Evolutionary conservation across 2,888 invertebrate species (phyloP).

Genomic region (Harpalus rubripes): DNA sequence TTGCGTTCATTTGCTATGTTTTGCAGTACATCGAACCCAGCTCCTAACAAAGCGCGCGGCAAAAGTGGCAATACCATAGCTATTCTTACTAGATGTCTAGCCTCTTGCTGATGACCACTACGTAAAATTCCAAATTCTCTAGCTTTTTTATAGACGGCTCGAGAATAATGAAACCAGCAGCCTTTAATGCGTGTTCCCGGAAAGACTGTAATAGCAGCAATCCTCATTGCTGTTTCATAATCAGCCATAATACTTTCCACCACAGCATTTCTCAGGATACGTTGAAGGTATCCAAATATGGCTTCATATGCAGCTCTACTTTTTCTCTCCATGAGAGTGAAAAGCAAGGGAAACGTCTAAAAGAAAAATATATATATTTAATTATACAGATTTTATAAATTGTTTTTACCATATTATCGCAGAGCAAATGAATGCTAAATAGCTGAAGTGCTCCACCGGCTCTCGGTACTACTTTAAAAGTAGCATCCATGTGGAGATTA

Average conservation of each 20-base stretch:
- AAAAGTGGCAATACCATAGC: slow-evolving; percentile 34
- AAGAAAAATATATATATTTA: not conserved
- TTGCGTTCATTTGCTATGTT: not conserved
- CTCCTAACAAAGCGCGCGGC: not conserved
- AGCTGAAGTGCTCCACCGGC: slow-evolving; percentile 22
- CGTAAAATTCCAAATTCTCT: not conserved
- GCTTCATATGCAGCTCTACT: slow-evolving; percentile 5
- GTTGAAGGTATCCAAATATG: not conserved
- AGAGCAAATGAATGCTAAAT: slow-evolving; percentile 8
- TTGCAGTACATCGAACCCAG: not conserved
- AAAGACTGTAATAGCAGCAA: not conserved
- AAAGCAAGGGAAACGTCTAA: slow-evolving; percentile 6
- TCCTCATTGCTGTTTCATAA: slow-evolving; percentile 32
- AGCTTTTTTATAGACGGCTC: slow-evolving; percentile 9
- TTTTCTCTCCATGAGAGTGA: slow-evolving; percentile 5
- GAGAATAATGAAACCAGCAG: slow-evolving; percentile 34
- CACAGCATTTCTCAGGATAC: not conserved
- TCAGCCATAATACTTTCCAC: slow-evolving; percentile 8
- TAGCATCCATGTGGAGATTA: slow-evolving; percentile 12
- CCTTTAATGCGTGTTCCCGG: not conserved
- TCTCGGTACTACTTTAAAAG: slow-evolving; percentile 7
- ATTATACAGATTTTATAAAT: not conserved
- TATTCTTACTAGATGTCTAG: not conserved
- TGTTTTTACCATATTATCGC: slow-evolving; percentile 3
- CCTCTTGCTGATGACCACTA: not conserved